Percentiles rank a stretch among this genome's conserved stretches.
Evolutionary conservation across 2,888 invertebrate genomes (phyloP).

Genomic region (Habroteleia sp.): DNA sequence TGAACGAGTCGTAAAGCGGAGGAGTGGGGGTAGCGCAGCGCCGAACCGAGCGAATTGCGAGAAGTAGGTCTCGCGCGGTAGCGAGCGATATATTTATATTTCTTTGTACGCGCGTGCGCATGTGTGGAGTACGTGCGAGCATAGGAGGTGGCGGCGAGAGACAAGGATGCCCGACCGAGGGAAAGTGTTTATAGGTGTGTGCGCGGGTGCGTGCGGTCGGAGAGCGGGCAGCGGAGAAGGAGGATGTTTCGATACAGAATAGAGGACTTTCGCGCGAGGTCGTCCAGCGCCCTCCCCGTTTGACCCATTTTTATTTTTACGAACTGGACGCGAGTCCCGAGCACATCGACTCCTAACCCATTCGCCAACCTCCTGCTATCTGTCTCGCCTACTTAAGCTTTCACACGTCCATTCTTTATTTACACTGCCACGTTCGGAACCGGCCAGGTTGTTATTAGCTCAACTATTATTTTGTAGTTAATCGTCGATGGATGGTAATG

Average conservation of each 20-base stretch:
- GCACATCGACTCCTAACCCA: conserved; percentile 30
- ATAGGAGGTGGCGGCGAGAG: conserved; percentile 22
- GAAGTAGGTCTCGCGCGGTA: conserved; percentile 53
- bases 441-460: conserved; percentile 9
- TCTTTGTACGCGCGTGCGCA: conserved; percentile 9
- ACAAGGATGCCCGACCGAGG: conserved; percentile 51
- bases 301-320: conserved; percentile 54
- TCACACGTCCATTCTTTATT: conserved; percentile 38
- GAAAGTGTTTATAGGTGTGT: conserved; percentile 60
- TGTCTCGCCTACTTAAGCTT: conserved; percentile 34
- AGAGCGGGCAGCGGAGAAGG: conserved; percentile 10
- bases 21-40: conserved; percentile 15
- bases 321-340: conserved; percentile 41
- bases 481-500: conserved; percentile 17
- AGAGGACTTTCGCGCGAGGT: conserved; percentile 60
- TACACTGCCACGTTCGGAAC: conserved; percentile 12
- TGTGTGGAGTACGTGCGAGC: conserved; percentile 13
- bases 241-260: conserved; percentile 45
- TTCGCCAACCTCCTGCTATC: conserved; percentile 18
- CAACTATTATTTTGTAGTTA: conserved; percentile 24
- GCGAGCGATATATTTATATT: conserved; percentile 49
- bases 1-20: conserved; percentile 14
- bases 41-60: conserved; percentile 16
- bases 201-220: conserved; percentile 41
- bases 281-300: conserved; percentile 55